A percentile compares a stretch with the other conserved stretches of the same genome.
These are phyloP conservation scores for Drosophila suboccidentalis DNA, from an alignment of 2,888 invertebrate genomes.

Conservation along the genomic window DNA sequence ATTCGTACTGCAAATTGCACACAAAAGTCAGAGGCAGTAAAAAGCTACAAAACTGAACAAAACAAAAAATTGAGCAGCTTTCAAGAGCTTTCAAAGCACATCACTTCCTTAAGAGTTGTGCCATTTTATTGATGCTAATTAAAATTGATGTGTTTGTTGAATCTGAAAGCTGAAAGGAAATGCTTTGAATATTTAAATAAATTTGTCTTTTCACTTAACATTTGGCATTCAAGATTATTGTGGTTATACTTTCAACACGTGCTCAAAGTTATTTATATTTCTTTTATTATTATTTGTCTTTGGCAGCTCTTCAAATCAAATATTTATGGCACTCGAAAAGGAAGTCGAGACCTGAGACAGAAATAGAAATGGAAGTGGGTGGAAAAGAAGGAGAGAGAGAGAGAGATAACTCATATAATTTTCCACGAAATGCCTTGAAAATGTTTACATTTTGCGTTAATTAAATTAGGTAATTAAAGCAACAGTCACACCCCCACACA, in stretches of 20 bases:
- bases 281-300: conserved; percentile 26
- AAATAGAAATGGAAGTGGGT: neutral
- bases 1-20: neutral
- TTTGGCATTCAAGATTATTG: conserved; percentile 4
- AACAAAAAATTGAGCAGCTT: neutral
- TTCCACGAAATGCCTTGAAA: conserved; percentile 28
- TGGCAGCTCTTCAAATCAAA: conserved; percentile 26
- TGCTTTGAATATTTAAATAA: conserved; percentile 12
- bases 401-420: conserved; percentile 35
- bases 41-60: neutral
- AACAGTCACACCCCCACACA: neutral
- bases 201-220: conserved; percentile 4
- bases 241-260: conserved; percentile 2
- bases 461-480: conserved; percentile 66
- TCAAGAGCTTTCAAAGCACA: neutral
- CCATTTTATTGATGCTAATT: conserved; percentile 1
- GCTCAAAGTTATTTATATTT: neutral
- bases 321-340: conserved; percentile 30
- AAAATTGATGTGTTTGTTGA: conserved; percentile 7
- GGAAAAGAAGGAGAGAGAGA: neutral
- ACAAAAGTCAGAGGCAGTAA: neutral
- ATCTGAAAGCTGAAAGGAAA: neutral
- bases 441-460: conserved; percentile 65
- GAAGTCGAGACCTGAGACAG: neutral
- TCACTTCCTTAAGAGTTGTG: neutral